phyloP scores from a whole-genome alignment of 2,888 invertebrate species.

The Acleris cristana region DNA sequence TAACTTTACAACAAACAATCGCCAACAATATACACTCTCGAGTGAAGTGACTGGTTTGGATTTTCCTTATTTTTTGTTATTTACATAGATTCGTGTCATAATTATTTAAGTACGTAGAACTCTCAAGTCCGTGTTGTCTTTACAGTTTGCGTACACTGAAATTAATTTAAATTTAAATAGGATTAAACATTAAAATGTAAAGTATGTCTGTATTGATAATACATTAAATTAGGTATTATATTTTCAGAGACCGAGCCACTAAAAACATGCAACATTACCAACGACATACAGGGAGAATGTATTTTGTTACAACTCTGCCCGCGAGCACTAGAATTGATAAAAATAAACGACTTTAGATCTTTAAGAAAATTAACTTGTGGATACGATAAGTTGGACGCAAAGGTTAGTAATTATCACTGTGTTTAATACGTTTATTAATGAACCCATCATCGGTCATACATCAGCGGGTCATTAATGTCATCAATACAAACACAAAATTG shows the following conservation, averaged over 20 bases:
- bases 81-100: slow-evolving; percentile 34
- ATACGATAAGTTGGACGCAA: slow-evolving; percentile 30
- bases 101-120: slow-evolving; percentile 6
- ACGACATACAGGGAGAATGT: slow-evolving; percentile 34
- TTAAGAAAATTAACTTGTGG: slow-evolving; percentile 41
- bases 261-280: slow-evolving; percentile 27
- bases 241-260: slow-evolving; percentile 20
- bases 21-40: background rate
- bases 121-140: background rate
- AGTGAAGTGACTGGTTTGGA: slow-evolving; percentile 23
- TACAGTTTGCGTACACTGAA: background rate
- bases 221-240: background rate
- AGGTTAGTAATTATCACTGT: slow-evolving; percentile 38
- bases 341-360: slow-evolving; percentile 6
- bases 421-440: background rate
- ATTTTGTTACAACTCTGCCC: slow-evolving; percentile 36
- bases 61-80: slow-evolving; percentile 38
- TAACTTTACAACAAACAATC: background rate
- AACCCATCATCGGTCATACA: background rate
- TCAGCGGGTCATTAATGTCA: background rate
- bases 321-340: slow-evolving; percentile 32
- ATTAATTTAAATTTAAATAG: no score
- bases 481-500: background rate
- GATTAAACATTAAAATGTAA: background rate
- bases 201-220: background rate